These are phyloP conservation scores for Xiphorhynchus erythropygius DNA, from an alignment of 2,797 vertebrate genomes.

Conservation along the genomic window DNA sequence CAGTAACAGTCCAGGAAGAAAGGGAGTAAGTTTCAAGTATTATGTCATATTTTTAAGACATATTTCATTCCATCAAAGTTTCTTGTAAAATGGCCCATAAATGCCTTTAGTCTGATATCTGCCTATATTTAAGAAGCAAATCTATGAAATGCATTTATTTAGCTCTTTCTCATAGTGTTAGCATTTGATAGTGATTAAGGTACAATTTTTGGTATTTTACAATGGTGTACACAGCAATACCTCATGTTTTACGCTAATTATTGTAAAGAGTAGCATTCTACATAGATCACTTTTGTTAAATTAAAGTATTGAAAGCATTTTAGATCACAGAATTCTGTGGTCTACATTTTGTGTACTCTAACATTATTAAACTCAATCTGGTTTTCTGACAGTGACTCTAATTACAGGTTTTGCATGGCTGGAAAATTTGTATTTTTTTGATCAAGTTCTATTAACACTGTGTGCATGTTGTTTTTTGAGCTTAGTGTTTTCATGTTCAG, in stretches of 20 bases:
- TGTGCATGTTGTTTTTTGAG: slow-evolving; percentile 78
- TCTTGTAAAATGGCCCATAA: background rate
- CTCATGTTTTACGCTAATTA: slow-evolving; percentile 72
- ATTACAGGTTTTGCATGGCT: slow-evolving; percentile 74
- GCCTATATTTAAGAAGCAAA: slow-evolving; percentile 22
- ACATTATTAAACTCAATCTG: slow-evolving; percentile 74
- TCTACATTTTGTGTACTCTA: slow-evolving; percentile 77
- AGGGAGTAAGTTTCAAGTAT: background rate
- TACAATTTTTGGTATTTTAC: slow-evolving; percentile 48
- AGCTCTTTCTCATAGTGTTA: slow-evolving; percentile 20
- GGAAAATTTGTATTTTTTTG: slow-evolving; percentile 71
- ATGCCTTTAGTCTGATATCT: slow-evolving; percentile 5
- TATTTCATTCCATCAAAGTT: slow-evolving; percentile 17
- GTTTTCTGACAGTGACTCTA: slow-evolving; percentile 75
- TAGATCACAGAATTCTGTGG: slow-evolving; percentile 67
- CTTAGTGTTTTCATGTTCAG: slow-evolving; percentile 78
- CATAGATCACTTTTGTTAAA: slow-evolving; percentile 68
- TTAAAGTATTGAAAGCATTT: slow-evolving; percentile 65
- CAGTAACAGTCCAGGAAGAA: background rate
- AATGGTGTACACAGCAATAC: slow-evolving; percentile 61
- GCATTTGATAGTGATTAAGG: slow-evolving; percentile 48
- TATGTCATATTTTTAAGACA: slow-evolving; percentile 8
- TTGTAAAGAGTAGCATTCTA: slow-evolving; percentile 68
- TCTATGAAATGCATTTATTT: slow-evolving; percentile 30
- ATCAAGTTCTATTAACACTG: slow-evolving; percentile 71